A percentile compares a stretch with the other conserved stretches of the same genome.
Evolutionary conservation across 1,140 invertebrate species (phyloP).

Genomic region (Hestina assimilis): DNA sequence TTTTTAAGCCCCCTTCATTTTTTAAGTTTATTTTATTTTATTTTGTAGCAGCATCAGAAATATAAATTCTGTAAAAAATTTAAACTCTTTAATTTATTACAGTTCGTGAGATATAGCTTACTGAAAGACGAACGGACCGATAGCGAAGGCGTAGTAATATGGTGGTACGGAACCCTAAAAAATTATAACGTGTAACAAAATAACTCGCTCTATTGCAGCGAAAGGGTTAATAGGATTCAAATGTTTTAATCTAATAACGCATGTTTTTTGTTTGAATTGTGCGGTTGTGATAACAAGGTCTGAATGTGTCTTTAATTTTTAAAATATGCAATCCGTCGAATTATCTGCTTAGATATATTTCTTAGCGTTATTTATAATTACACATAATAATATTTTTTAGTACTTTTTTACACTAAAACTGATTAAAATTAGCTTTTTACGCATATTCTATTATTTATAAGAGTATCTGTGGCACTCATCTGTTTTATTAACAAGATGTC

Average conservation of each 20-base stretch:
- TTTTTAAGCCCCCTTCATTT: too few species aligned
- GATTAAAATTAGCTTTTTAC: conserved; percentile 51
- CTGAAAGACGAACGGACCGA: too few species aligned
- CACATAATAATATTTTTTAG: conserved; percentile 37
- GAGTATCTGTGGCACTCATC: conserved; percentile 41
- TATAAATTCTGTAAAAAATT: too few species aligned
- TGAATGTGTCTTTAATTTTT: too few species aligned
- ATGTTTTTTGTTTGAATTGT: conserved; percentile 10
- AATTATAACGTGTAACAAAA: too few species aligned
- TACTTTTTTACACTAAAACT: conserved; percentile 56
- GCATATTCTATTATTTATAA: conserved; percentile 23
- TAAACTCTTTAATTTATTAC: too few species aligned
- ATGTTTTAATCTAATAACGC: not conserved
- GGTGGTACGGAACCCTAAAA: too few species aligned
- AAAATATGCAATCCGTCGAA: conserved; percentile 1
- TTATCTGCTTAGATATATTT: conserved; percentile 22
- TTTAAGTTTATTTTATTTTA: too few species aligned
- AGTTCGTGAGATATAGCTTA: too few species aligned
- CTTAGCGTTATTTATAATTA: conserved; percentile 34
- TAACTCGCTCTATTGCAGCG: too few species aligned
- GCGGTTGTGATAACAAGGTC: conserved; percentile 21
- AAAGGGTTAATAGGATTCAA: not conserved
- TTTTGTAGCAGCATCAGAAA: too few species aligned
- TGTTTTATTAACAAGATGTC: conserved; percentile 34
- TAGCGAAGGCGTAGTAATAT: too few species aligned